Evolutionary conservation across 2,113 vertebrate genomes (phyloP).

Genomic region (Podilymbus podiceps): DNA sequence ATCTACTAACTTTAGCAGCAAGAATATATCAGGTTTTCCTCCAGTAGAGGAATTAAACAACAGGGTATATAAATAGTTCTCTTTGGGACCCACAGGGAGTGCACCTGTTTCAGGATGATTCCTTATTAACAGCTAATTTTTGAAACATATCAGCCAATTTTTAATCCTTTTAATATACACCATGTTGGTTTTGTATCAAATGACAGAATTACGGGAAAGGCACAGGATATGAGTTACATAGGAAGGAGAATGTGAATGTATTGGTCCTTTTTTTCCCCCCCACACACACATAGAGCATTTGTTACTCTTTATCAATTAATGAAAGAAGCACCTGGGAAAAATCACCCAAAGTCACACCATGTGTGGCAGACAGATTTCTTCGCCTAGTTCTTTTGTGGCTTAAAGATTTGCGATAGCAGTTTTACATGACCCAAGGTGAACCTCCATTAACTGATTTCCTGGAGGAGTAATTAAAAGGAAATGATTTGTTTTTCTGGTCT

Average conservation of each 20-base stretch:
- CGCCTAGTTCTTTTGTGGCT: conserved; percentile 3
- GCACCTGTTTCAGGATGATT: not conserved
- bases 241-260: not conserved
- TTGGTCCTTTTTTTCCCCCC: too few relatives aligned
- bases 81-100: not conserved
- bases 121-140: not conserved
- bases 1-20: not conserved
- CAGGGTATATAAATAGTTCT: not conserved
- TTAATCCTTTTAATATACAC: not conserved
- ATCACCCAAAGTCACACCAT: conserved; percentile 1
- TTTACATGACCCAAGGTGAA: conserved; percentile 58
- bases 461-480: conserved; percentile 71
- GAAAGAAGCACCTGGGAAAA: conserved; percentile 12
- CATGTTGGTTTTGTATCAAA: not conserved
- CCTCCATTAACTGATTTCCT: conserved; percentile 64
- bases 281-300: not conserved
- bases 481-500: conserved; percentile 68
- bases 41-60: not conserved
- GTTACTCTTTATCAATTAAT: conserved; percentile 42
- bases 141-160: not conserved
- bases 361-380: conserved; percentile 26
- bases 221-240: not conserved
- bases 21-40: not conserved
- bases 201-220: not conserved
- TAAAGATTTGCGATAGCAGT: conserved; percentile 66